Percentiles rank a stretch among this genome's conserved stretches.
Conservation (phyloP, 2,797 vertebrate species). For the Anableps anableps region DNA sequence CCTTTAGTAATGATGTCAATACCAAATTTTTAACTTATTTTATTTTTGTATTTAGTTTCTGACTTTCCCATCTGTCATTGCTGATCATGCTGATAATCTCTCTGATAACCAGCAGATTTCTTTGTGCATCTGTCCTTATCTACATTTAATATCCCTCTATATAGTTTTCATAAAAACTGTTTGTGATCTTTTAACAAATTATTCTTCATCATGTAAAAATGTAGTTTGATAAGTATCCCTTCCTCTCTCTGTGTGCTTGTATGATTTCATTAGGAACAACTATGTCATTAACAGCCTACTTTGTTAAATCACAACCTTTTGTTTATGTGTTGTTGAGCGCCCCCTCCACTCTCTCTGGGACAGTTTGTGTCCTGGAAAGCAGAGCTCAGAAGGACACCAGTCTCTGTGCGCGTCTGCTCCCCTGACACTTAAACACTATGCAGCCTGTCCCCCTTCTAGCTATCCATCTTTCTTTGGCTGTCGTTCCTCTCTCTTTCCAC, state of each 20-base stretch:
- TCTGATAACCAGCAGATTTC: not conserved
- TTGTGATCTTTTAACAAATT: slow-evolving; percentile 11
- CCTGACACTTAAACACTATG: slow-evolving; percentile 67
- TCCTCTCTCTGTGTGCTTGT: slow-evolving; percentile 49
- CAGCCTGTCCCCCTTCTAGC: slow-evolving; percentile 25
- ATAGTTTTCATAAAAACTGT: not conserved
- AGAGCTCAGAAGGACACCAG: slow-evolving; percentile 60
- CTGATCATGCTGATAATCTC: not conserved
- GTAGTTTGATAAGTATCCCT: slow-evolving; percentile 9
- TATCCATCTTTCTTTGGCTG: slow-evolving; percentile 55
- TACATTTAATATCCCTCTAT: not conserved
- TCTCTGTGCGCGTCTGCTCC: slow-evolving; percentile 52
- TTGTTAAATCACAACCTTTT: slow-evolving; percentile 78
- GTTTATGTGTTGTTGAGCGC: slow-evolving; percentile 66
- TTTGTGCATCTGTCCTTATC: not conserved
- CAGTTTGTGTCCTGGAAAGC: slow-evolving; percentile 74
- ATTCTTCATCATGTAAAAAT: slow-evolving; percentile 1
- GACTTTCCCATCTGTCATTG: not conserved
- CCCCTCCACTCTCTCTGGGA: slow-evolving; percentile 53
- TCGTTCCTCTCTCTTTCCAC: slow-evolving; percentile 55
- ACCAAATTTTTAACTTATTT: not conserved
- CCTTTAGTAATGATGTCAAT: too few species aligned
- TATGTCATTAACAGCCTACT: slow-evolving; percentile 76
- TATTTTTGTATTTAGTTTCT: not conserved
- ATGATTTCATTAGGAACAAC: slow-evolving; percentile 63